These are phyloP conservation scores for Polyploca ridens DNA, from an alignment of 2,888 invertebrate species.

Conservation along the genomic window DNA sequence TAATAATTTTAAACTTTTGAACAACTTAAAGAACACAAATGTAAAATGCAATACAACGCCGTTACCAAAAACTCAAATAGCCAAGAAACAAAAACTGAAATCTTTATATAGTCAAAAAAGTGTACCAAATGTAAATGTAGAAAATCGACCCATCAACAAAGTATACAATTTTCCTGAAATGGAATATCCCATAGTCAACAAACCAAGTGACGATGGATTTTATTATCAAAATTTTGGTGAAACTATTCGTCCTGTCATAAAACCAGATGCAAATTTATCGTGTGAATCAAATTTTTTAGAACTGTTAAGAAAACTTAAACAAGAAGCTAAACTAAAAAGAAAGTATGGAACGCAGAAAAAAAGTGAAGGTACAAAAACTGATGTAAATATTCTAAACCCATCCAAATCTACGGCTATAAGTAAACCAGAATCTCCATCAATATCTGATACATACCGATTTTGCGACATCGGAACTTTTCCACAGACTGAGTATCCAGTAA, in stretches of 20 bases:
- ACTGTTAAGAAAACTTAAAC: conserved; percentile 35
- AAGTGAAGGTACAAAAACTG: conserved; percentile 14
- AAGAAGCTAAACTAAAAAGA: conserved; percentile 39
- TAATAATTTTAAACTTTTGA: conserved; percentile 22
- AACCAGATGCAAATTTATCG: conserved; percentile 16
- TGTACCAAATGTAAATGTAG: background rate
- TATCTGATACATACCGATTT: conserved; percentile 30
- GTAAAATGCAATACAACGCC: background rate
- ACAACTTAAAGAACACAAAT: conserved; percentile 21
- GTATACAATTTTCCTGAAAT: conserved; percentile 56
- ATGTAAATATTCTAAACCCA: background rate
- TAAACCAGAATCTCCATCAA: conserved; percentile 21
- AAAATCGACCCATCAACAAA: conserved; percentile 31
- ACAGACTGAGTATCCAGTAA: conserved; percentile 67
- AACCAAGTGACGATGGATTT: conserved; percentile 20
- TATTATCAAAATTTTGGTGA: conserved; percentile 19
- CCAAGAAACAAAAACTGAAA: conserved; percentile 11
- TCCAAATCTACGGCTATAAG: background rate
- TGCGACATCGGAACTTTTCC: conserved; percentile 52
- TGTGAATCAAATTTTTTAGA: conserved; percentile 16
- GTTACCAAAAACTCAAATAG: background rate
- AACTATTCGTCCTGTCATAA: conserved; percentile 14
- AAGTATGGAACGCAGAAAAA: conserved; percentile 26
- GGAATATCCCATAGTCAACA: conserved; percentile 44
- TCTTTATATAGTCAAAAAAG: background rate